Base-by-base conservation (phyloP, 2,888 invertebrate species). In the Ferdinandea cuprea region DNA sequence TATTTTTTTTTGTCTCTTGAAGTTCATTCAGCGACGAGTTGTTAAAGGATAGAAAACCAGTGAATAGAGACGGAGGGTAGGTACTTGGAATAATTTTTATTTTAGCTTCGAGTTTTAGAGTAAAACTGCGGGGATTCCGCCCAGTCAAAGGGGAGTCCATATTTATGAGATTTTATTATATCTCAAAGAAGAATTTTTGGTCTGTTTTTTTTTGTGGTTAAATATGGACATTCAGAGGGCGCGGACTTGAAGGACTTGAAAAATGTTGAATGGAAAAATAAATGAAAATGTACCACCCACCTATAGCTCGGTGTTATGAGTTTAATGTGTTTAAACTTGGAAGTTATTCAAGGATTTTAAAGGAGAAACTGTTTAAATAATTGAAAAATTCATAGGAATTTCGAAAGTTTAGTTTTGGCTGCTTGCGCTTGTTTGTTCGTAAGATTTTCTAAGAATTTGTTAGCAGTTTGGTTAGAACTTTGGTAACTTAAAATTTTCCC, bases 181-280 rank as follows among this genome's bases (percentile, higher is more conserved):
- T 71, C 35, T n/a, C n/a, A n/a, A n/a, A n/a, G 25, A 40, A 58
- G 19, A 50, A 56, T n/a, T n/a, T n/a, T n/a, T n/a, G n/a, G n/a
- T n/a, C n/a, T n/a, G 30, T 63, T 78, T 61, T 71, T 42, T 58
- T 65, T 63, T 58, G 7, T 40, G 37, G 37, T 56, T 46, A 65
- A n/a, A n/a, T n/a, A 65, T 50, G 54, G 69, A 37, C 17, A 15
- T 17, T 3, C 50, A 13, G 19, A 4, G 4, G 19, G n/a, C n/a
- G n/a, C n/a, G 54, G 15, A n/a, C 6, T n/a, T n/a, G n/a, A 44
- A 19, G 19, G 28, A 15, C 9, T 58, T 32, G 21, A 15, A 15
- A 50, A n/a, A n/a, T n/a, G n/a, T n/a, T n/a, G n/a, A n/a, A 37
- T 4, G n/a, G 13, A 37, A 37, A 35, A 37, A 21, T 11, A 54